phyloP scores from a whole-genome alignment of 2,888 invertebrate genomes.

The Phasia obesa region DNA sequence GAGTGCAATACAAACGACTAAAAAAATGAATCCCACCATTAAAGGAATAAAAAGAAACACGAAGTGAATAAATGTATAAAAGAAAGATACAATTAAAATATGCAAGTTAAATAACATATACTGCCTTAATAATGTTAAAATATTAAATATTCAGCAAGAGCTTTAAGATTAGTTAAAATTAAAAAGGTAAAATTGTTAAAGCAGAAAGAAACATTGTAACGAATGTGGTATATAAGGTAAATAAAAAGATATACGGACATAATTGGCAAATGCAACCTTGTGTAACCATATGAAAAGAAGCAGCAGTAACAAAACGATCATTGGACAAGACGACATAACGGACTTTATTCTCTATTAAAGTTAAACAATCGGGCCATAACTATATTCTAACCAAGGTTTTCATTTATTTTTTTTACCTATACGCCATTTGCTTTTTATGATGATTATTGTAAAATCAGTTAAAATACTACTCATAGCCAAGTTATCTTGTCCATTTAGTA shows the following conservation, averaged over 20 bases:
- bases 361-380: not conserved
- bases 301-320: slow-evolving; percentile 34
- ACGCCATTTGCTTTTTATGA: not conserved
- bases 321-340: slow-evolving; percentile 18
- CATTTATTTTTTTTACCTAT: not conserved
- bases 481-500: slow-evolving; percentile 11
- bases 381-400: not conserved
- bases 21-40: slow-evolving; percentile 40
- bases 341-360: not conserved
- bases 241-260: slow-evolving; percentile 2
- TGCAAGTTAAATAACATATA: too few relatives aligned
- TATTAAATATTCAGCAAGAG: not conserved
- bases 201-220: not conserved
- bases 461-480: not conserved
- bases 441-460: not conserved
- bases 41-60: slow-evolving; percentile 32
- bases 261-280: slow-evolving; percentile 56
- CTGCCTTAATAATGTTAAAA: too few relatives aligned
- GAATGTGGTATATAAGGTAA: not conserved
- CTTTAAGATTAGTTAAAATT: slow-evolving; percentile 14
- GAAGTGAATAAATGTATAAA: slow-evolving; percentile 19
- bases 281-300: slow-evolving; percentile 16
- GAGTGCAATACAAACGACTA: slow-evolving; percentile 20
- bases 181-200: slow-evolving; percentile 42
- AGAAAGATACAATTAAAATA: slow-evolving; percentile 9